These are phyloP conservation scores for Porites lutea DNA, from an alignment of 64 coral and sea anemone genomes.

Conservation along the genomic window DNA sequence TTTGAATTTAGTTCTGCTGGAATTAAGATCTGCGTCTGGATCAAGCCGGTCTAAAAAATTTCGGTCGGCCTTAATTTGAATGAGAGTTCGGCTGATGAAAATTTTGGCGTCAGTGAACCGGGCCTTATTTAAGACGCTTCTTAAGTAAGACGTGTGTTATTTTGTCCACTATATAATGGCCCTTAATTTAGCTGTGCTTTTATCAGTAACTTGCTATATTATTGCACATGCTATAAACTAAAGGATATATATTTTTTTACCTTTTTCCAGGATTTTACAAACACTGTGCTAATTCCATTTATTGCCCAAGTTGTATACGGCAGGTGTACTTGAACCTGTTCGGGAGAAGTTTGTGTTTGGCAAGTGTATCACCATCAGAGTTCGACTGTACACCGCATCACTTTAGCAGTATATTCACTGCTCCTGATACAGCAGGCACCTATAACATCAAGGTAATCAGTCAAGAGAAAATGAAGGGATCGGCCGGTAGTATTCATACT, in stretches of 20 bases:
- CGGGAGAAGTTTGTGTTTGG: not conserved
- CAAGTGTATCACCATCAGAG: not conserved
- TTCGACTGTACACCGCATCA: not conserved
- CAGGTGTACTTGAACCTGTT: conserved; percentile 36
- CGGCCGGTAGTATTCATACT: no score
- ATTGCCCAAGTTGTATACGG: not conserved
- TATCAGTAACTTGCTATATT: no score
- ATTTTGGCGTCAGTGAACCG: no score
- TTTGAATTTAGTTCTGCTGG: no score
- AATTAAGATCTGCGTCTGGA: no score
- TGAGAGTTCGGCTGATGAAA: no score
- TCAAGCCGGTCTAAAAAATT: no score
- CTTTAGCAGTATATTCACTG: not conserved
- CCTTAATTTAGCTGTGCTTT: no score
- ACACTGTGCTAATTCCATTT: not conserved
- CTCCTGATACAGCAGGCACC: not conserved
- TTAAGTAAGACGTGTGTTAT: no score
- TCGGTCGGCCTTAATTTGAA: no score
- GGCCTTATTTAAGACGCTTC: no score
- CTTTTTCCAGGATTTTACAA: conserved; percentile 21
- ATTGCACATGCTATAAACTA: not conserved
- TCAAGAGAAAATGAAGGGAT: not conserved
- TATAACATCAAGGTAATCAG: conserved; percentile 34
- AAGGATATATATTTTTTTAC: not conserved
- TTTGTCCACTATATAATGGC: no score